Evolutionary conservation across 2,888 invertebrate genomes (phyloP).

Genomic region (Archips xylosteana): DNA sequence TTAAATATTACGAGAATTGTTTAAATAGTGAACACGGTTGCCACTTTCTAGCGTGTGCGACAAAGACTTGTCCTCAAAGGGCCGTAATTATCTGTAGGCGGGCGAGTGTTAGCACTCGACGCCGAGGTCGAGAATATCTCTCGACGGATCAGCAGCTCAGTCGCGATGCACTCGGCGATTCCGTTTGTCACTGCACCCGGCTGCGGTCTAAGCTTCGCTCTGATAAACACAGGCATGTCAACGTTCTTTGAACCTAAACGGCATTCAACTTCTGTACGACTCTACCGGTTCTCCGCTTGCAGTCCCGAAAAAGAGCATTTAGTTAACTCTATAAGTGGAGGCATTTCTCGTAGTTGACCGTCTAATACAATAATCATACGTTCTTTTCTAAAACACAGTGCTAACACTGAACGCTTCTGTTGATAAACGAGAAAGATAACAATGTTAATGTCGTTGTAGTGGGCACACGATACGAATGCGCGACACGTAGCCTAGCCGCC

Average conservation of each 20-base stretch:
- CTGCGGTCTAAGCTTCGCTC: constrained; percentile 76
- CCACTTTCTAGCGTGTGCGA: constrained; percentile 65
- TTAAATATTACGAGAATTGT: constrained; percentile 27
- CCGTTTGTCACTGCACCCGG: constrained; percentile 81
- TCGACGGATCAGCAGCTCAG: constrained; percentile 81
- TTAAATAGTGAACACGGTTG: constrained; percentile 61
- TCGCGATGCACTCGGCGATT: constrained; percentile 83
- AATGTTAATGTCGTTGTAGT: constrained; percentile 29
- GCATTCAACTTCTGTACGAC: constrained; percentile 67
- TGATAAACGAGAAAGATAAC: constrained; percentile 29
- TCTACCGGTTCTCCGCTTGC: constrained; percentile 54
- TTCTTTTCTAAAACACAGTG: not conserved
- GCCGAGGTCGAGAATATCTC: constrained; percentile 80
- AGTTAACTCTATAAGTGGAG: not conserved
- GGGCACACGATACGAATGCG: constrained; percentile 46
- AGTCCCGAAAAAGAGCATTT: constrained; percentile 43
- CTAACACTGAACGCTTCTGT: not conserved
- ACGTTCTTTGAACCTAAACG: constrained; percentile 75
- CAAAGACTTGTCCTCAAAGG: constrained; percentile 77
- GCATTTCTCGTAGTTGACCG: not conserved
- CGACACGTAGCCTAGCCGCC: constrained; percentile 65
- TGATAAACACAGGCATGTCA: constrained; percentile 79
- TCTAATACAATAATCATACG: not conserved
- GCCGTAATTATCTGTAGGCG: constrained; percentile 80
- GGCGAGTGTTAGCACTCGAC: constrained; percentile 80